Base-by-base conservation (phyloP, 2,888 invertebrate species). In the Hirtodrosophila duncani region DNA sequence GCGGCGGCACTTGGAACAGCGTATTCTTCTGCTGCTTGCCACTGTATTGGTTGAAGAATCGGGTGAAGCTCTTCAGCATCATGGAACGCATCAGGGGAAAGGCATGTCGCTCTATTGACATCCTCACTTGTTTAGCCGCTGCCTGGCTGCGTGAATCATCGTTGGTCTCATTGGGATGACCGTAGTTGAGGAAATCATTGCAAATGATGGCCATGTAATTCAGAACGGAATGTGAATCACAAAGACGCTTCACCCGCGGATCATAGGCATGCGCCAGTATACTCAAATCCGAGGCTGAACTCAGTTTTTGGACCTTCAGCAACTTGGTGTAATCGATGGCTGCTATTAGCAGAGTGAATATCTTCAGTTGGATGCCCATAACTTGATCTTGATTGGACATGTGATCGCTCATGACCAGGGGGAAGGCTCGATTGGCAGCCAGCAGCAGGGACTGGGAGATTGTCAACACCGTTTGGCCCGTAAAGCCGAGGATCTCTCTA, bases 401-500 rank as follows among this genome's bases (percentile, higher is more conserved):
- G 23, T 30, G 16, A 7, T 42, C 31, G 1, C 16, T 11, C 11
- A 31, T 42, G 31, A 31, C 29, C 42, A 30, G 6, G 4, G 18
- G 27, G 9, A 29, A 39, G 11, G 20, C 29, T 29, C 29, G 27
- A 11, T 17, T 29, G 7, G 39, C 39, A 6, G 29, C 31, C 11
- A 42, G 8, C 7, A 31, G 42, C 42, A 42, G 21, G 2, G 41
- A 18, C 17, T 42, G 42, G 8, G 31, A 31, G 6, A 31, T 16
- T 8, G 16, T 42, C 5, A 42, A 29, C 8, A 42, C 31, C 24
- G 24, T n/a, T 10, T 42, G 42, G 11, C 42, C 42, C 23, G 42
- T 42, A 17, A 42, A 42, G n/a, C 31, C 42, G 8, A 42, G 7
- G 21, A 42, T 42, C 14, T 42, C 42, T 9, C 31, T 23, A 29